Evolutionary conservation across 2,888 invertebrate species (phyloP), one percentile per base, ranked within the genome.

Genomic region (Crocallis elinguaria): DNA sequence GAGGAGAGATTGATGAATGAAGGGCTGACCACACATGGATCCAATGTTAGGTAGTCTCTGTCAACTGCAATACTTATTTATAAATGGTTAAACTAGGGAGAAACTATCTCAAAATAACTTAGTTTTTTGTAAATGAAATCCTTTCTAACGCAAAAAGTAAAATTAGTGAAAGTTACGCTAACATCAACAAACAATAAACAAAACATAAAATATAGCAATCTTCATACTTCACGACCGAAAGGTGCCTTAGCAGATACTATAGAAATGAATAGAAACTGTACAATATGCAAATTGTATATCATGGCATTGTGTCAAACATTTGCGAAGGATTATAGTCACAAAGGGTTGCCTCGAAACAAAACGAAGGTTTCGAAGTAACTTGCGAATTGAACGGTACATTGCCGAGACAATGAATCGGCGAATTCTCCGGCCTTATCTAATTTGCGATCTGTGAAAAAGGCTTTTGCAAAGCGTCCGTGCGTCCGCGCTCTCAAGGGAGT

Each of bases 241-340:
- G 49, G 45, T 45, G 44, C 57, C 46, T 52, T 19, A 48, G 41
- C 36, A 25, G 43, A 51, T 42, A 27, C 36, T 41, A 8, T 17
- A 49, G 23, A 36, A 14, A 33, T 50, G 41, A 60, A 67, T 62
- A 60, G 60, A 37, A 72, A 73, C 71, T 65, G 71, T 67, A 68
- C 66, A 72, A 69, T 64, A 71, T 66, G 73, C 74, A 71, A 75
- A 76, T 64, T 62, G 57, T 61, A 42, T 59, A 57, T 55, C n/a
- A 44, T 43, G 32, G 57, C 36, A 61, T 63, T 69, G 67, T 69
- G 62, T 69, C 51, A 49, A 68, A 62, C 66, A 71, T 71, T 73
- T 66, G 75, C 62, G 50, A 66, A 64, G 72, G 76, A 74, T 74
- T 73, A 72, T 59, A 60, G 58, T 54, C 57, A 67, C 65, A 66